These are phyloP conservation scores for Drosophila bocqueti DNA, from an alignment of 1,140 invertebrate species.

Conservation along the genomic window DNA sequence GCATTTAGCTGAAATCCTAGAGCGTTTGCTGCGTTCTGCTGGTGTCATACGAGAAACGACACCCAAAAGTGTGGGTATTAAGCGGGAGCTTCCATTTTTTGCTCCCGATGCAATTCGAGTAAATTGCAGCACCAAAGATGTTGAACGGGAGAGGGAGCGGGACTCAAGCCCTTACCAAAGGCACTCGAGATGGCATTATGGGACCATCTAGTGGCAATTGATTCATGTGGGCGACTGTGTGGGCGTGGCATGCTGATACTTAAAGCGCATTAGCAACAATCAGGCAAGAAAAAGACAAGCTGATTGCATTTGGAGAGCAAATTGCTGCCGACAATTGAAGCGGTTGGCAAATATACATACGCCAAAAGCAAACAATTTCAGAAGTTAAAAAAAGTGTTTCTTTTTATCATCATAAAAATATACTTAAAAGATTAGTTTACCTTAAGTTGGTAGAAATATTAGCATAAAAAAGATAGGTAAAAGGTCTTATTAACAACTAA, in stretches of 20 bases:
- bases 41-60: constrained; percentile 66
- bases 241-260: constrained; percentile 51
- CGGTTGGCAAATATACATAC: constrained; percentile 65
- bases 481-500: neutral
- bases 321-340: constrained; percentile 63
- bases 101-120: constrained; percentile 60
- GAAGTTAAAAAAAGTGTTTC: neutral
- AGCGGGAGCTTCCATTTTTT: constrained; percentile 53
- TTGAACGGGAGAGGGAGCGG: constrained; percentile 13
- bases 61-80: constrained; percentile 78
- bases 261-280: constrained; percentile 67
- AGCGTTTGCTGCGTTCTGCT: constrained; percentile 49
- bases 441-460: neutral
- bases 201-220: constrained; percentile 68
- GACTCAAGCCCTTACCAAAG: constrained; percentile 27
- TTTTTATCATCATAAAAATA: neutral
- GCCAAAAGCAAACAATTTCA: constrained; percentile 6
- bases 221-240: constrained; percentile 57
- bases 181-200: constrained; percentile 27
- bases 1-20: constrained; percentile 72
- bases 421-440: neutral
- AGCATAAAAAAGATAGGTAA: too few relatives aligned
- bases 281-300: constrained; percentile 32
- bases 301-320: constrained; percentile 68
- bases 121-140: constrained; percentile 67